phyloP scores from a whole-genome alignment of 2,113 vertebrate species.

The Oplegnathus fasciatus region DNA sequence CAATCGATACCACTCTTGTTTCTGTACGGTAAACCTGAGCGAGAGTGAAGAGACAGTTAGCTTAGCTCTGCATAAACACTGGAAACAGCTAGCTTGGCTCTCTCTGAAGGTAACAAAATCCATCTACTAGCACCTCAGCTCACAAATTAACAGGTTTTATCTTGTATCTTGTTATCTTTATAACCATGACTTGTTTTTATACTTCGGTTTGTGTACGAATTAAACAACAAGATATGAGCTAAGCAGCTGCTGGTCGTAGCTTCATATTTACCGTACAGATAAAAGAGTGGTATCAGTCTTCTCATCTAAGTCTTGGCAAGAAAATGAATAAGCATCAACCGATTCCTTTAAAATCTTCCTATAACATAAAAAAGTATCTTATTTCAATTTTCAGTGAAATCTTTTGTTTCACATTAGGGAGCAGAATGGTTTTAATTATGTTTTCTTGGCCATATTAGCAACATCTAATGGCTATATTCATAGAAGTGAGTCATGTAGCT shows the following conservation, averaged over 20 bases:
- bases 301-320: neutral
- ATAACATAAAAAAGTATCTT: too few species aligned
- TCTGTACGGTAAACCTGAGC: too few species aligned
- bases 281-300: too few species aligned
- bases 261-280: neutral
- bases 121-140: too few species aligned
- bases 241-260: neutral
- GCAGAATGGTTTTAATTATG: neutral
- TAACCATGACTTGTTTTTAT: too few species aligned
- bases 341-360: neutral
- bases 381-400: neutral
- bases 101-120: too few species aligned
- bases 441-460: neutral
- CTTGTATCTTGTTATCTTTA: too few species aligned
- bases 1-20: neutral
- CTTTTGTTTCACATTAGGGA: neutral
- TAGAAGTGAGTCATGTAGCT: neutral
- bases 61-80: too few species aligned
- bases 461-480: neutral
- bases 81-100: too few species aligned
- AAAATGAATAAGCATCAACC: neutral
- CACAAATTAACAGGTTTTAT: too few species aligned
- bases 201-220: neutral
- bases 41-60: too few species aligned
- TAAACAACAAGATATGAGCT: neutral